phyloP scores from a whole-genome alignment of 1,140 invertebrate genomes.

The Daktulosphaira vitifoliae region DNA sequence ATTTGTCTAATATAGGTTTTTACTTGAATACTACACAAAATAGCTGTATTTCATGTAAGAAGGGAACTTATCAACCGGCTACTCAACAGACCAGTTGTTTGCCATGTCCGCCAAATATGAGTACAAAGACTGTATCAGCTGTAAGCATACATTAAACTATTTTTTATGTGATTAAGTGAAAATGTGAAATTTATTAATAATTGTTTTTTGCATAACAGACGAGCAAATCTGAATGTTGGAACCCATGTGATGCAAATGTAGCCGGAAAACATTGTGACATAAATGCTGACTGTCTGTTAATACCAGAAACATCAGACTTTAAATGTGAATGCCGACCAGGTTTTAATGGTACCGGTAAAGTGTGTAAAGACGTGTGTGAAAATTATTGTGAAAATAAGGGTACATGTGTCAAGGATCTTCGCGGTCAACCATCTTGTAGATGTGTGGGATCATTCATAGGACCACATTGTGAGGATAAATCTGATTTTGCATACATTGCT shows the following conservation, averaged over 20 bases:
- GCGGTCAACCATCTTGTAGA: slow-evolving; percentile 73
- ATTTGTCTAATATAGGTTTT: slow-evolving; percentile 49
- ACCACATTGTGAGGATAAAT: slow-evolving; percentile 80
- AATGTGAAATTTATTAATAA: no score
- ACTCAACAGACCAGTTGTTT: slow-evolving; percentile 80
- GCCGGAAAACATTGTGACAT: slow-evolving; percentile 75
- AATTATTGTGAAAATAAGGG: slow-evolving; percentile 87
- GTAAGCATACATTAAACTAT: slow-evolving; percentile 48
- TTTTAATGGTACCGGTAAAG: slow-evolving; percentile 78
- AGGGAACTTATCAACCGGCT: slow-evolving; percentile 87
- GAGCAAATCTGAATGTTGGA: slow-evolving; percentile 74
- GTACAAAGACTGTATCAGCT: slow-evolving; percentile 70
- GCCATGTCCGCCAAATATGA: slow-evolving; percentile 84
- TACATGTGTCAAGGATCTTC: slow-evolving; percentile 73
- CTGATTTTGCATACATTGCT: slow-evolving; percentile 88
- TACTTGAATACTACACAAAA: slow-evolving; percentile 78
- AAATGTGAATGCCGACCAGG: slow-evolving; percentile 89
- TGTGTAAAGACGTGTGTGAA: slow-evolving; percentile 75
- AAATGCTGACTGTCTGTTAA: slow-evolving; percentile 81
- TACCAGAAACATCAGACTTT: slow-evolving; percentile 75
- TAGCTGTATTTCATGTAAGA: slow-evolving; percentile 78
- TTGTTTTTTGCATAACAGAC: slow-evolving; percentile 53
- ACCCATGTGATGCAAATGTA: slow-evolving; percentile 80
- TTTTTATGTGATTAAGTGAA: slow-evolving; percentile 1
- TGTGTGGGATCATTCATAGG: slow-evolving; percentile 88